phyloP scores from a whole-genome alignment of 2,888 invertebrate species.

The Acleris laterana region DNA sequence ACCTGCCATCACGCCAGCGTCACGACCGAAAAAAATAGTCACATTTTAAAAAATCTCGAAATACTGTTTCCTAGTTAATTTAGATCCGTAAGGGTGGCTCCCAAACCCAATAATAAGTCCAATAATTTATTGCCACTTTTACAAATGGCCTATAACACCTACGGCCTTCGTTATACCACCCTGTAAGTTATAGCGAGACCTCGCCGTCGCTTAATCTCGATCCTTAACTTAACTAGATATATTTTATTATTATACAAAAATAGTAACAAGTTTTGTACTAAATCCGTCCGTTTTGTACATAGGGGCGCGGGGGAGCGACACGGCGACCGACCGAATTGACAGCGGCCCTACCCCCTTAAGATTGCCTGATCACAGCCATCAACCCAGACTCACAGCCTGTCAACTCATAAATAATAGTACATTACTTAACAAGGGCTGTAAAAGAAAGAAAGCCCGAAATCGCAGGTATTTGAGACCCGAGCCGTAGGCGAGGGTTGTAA shows the following conservation, averaged over 20 bases:
- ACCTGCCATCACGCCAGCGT: slow-evolving; percentile 12
- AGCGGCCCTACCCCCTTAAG: slow-evolving; percentile 16
- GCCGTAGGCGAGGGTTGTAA: too few relatives aligned
- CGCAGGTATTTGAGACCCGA: too few relatives aligned
- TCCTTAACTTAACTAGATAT: slow-evolving; percentile 69
- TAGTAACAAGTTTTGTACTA: slow-evolving; percentile 84
- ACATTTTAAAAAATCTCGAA: slow-evolving; percentile 17
- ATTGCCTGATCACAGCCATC: slow-evolving; percentile 57
- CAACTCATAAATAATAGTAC: slow-evolving; percentile 43
- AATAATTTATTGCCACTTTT: slow-evolving; percentile 18
- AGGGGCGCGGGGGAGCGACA: slow-evolving; percentile 67
- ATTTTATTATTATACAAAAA: slow-evolving; percentile 80
- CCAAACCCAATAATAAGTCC: slow-evolving; percentile 13
- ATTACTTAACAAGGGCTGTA: too few relatives aligned
- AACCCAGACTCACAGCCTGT: slow-evolving; percentile 39
- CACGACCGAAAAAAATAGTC: slow-evolving; percentile 10
- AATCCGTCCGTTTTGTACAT: slow-evolving; percentile 79
- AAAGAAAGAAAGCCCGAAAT: too few relatives aligned
- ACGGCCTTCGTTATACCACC: slow-evolving; percentile 29
- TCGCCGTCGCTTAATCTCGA: slow-evolving; percentile 55
- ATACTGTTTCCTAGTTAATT: slow-evolving; percentile 23
- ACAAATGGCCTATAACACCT: slow-evolving; percentile 21
- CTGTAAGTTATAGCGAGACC: slow-evolving; percentile 34
- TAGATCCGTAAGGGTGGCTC: slow-evolving; percentile 23
- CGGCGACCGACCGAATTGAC: slow-evolving; percentile 25